Percentiles rank a stretch among this genome's conserved stretches.
These are phyloP conservation scores for Daubentonia madagascariensis DNA, from an alignment of 2,113 vertebrate genomes.

Conservation along the genomic window DNA sequence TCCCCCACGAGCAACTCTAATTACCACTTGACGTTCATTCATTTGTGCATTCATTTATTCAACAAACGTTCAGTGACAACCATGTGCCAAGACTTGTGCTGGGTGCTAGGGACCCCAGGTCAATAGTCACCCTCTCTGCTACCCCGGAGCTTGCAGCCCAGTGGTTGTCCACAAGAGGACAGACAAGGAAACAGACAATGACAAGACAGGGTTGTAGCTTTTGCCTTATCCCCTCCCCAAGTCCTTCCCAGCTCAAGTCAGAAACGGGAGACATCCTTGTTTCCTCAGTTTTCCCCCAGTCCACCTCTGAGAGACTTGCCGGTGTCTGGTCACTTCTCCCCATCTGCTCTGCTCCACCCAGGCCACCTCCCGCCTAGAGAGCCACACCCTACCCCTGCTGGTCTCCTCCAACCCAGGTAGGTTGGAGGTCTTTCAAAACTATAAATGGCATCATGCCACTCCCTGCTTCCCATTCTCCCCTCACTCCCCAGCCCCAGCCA, in stretches of 20 bases:
- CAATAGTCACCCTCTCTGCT: neutral
- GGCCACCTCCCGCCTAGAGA: neutral
- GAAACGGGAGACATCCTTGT: neutral
- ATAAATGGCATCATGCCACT: neutral
- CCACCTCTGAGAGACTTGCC: neutral
- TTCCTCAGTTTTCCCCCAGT: neutral
- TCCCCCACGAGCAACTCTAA: neutral
- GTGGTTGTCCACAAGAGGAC: neutral
- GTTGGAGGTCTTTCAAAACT: neutral
- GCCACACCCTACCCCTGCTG: neutral
- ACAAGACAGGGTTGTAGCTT: neutral
- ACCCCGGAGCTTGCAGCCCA: neutral
- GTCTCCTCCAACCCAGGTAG: too few species aligned
- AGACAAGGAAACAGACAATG: neutral
- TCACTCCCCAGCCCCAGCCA: neutral
- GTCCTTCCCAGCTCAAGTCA: neutral
- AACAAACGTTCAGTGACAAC: neutral
- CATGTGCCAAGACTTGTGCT: neutral
- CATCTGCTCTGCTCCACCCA: neutral
- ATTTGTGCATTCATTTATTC: neutral
- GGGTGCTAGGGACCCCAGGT: neutral
- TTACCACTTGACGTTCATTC: neutral
- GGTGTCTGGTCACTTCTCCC: neutral
- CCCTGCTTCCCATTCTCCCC: neutral
- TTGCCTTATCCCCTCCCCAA: neutral